Evolutionary conservation across 2,113 vertebrate genomes (phyloP), one percentile per base, ranked within the genome.

Genomic region (Solea senegalensis): DNA sequence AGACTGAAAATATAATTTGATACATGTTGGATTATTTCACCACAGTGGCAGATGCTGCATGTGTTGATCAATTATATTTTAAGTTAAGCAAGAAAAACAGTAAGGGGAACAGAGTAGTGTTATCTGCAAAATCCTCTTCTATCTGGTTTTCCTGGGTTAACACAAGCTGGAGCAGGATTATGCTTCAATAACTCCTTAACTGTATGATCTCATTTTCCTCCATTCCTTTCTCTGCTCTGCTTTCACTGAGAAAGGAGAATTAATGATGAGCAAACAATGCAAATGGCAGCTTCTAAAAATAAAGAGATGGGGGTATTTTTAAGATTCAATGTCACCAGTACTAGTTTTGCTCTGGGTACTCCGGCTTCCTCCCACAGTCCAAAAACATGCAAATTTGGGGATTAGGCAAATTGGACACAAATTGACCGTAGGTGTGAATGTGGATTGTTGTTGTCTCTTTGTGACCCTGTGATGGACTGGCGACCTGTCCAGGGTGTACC

Each of bases 131-230:
- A 40, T 13, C 34, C 26, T 45, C 16, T 75, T 26, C 51, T 66
- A 21, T 43, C n/a, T 14, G 40, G 28, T 55, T 61, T 10, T 56
- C 44, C 41, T 53, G 15, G 16, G 41, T 52, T 1, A 46, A 16
- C 11, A 48, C 46, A 58, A 53, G 5, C 64, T 63, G 62, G 58
- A 26, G 67, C 66, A 61, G 34, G 41, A 69, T 46, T 14, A 6
- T 0, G 26, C 76, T 81, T 65, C 43, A 46, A 12, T 45, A 34
- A 57, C 50, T 48, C 58, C 41, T 56, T 7, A 44, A 16, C 14
- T 77, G 66, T 87, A 69, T 78, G 49, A 72, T 65, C 50, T 60
- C 43, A 59, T 83, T 67, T 65, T 75, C 57, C 13, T 67, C 65
- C 12, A 7, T 57, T 51, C 39, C 39, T 65, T n/a, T 50, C 48